phyloP scores from a whole-genome alignment of 2,888 invertebrate genomes.

The Ochropacha duplaris region DNA sequence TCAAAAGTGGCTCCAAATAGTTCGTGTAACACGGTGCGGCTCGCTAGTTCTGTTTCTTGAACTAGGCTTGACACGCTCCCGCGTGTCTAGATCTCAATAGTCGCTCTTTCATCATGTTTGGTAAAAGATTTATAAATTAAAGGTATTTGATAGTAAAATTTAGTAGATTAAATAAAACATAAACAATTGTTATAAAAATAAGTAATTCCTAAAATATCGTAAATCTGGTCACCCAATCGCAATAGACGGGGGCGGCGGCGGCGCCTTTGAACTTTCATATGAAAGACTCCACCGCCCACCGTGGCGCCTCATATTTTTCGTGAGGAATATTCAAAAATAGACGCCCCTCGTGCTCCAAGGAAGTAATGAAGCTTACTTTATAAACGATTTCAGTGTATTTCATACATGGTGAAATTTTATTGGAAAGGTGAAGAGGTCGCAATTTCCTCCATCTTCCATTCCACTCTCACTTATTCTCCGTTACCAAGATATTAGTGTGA shows the following conservation, averaged over 20 bases:
- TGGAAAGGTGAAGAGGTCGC: constrained; percentile 54
- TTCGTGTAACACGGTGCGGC: too few relatives aligned
- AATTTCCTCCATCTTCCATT: constrained; percentile 22
- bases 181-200: not conserved
- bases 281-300: constrained; percentile 33
- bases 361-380: constrained; percentile 72
- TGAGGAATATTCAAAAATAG: constrained; percentile 63
- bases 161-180: too few relatives aligned
- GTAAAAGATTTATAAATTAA: too few relatives aligned
- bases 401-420: constrained; percentile 63
- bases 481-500: constrained; percentile 9
- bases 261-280: constrained; percentile 48
- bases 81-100: too few relatives aligned
- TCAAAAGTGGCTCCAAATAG: too few relatives aligned
- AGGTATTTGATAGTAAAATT: not conserved
- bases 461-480: constrained; percentile 15
- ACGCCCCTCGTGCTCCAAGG: constrained; percentile 44
- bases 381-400: constrained; percentile 68
- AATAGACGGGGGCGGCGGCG: constrained; percentile 27
- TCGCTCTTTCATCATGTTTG: too few relatives aligned
- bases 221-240: constrained; percentile 41
- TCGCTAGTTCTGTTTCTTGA: too few relatives aligned
- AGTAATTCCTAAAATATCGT: constrained; percentile 21
- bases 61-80: too few relatives aligned
- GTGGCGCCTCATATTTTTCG: constrained; percentile 46